These are phyloP conservation scores for Sapajus apella DNA, from an alignment of 2,113 vertebrate species.

Conservation along the genomic window DNA sequence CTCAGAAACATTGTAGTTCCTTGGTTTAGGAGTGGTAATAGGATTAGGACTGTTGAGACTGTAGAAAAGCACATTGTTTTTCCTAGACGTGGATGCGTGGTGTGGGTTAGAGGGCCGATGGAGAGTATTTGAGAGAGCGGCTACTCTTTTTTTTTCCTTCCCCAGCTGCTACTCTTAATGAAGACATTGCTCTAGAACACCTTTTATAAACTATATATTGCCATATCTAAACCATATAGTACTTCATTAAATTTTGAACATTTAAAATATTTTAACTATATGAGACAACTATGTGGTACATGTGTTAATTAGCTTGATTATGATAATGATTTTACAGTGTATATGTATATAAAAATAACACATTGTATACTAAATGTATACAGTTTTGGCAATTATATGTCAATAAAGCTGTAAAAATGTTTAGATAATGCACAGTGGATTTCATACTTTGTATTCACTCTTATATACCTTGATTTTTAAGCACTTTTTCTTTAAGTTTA, in stretches of 20 bases:
- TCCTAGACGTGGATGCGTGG: background rate
- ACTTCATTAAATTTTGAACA: background rate
- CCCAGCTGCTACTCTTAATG: background rate
- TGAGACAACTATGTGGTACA: background rate
- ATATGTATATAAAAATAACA: background rate
- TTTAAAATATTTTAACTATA: slow-evolving; percentile 11
- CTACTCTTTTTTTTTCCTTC: background rate
- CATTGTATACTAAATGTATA: background rate
- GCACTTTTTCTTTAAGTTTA: background rate
- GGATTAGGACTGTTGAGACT: background rate
- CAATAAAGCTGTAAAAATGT: background rate
- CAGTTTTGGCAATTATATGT: background rate
- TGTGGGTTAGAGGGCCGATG: background rate
- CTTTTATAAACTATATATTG: background rate
- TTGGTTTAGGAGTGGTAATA: background rate
- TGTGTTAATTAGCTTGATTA: background rate
- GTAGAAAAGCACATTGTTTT: background rate
- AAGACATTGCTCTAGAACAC: background rate
- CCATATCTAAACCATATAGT: background rate
- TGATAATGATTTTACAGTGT: background rate
- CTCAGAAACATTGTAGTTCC: background rate
- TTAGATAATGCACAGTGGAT: background rate
- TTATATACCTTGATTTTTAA: slow-evolving; percentile 10
- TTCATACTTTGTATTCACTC: background rate
- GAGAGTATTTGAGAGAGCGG: background rate